Evolutionary conservation across 2,888 invertebrate species (phyloP).

Genomic region (Caenorhabditis zanzibari): DNA sequence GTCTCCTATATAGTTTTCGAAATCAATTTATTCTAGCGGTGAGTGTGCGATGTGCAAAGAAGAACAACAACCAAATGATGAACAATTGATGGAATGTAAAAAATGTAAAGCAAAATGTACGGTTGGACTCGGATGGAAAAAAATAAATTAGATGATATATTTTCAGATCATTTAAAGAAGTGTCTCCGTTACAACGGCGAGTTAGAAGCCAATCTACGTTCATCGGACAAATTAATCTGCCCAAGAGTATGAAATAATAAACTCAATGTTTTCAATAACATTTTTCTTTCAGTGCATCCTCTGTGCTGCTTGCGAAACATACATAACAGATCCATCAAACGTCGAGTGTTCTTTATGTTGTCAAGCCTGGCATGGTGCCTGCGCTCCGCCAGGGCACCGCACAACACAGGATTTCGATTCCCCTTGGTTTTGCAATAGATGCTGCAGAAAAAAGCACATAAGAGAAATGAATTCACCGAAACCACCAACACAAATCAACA

Average conservation of each 20-base stretch:
- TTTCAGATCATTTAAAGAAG: slow-evolving; percentile 58
- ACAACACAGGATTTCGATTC: slow-evolving; percentile 20
- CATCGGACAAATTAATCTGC: slow-evolving; percentile 12
- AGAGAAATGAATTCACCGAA: background rate
- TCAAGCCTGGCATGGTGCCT: slow-evolving; percentile 70
- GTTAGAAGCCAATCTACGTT: slow-evolving; percentile 6
- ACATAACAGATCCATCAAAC: slow-evolving; percentile 70
- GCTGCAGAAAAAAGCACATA: background rate
- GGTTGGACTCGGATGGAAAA: background rate
- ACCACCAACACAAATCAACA: background rate
- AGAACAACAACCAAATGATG: background rate
- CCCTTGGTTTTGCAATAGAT: slow-evolving; percentile 20
- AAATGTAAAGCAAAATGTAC: slow-evolving; percentile 23
- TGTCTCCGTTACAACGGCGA: slow-evolving; percentile 53
- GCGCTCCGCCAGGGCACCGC: slow-evolving; percentile 54
- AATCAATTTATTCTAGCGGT: background rate
- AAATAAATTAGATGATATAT: background rate
- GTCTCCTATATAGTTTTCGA: background rate
- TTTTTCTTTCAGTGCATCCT: slow-evolving; percentile 58
- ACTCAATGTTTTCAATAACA: background rate
- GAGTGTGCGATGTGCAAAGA: slow-evolving; percentile 25
- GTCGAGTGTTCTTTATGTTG: slow-evolving; percentile 69
- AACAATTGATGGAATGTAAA: slow-evolving; percentile 7
- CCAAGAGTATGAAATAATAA: slow-evolving; percentile 29
- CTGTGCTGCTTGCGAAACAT: slow-evolving; percentile 48